phyloP scores from a whole-genome alignment of 2,797 vertebrate species.

The Gambelia wislizenii region DNA sequence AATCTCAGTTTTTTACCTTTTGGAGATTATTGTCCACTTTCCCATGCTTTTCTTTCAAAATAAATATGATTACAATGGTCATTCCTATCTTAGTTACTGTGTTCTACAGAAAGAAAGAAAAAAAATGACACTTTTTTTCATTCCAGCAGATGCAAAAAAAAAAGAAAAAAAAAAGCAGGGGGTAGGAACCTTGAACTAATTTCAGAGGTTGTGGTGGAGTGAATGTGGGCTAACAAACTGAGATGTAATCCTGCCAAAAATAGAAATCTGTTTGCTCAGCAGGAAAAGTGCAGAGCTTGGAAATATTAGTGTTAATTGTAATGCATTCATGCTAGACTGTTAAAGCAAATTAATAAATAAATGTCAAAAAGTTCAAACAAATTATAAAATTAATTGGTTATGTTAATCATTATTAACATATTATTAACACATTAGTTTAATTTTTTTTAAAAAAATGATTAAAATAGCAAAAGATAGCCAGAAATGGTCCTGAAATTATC shows the following conservation, averaged over 20 bases:
- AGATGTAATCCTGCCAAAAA: not conserved
- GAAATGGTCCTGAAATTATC: too few species aligned
- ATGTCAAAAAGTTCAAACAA: not conserved
- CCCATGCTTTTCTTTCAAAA: not conserved
- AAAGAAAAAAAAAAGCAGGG: not conserved
- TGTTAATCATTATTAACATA: not conserved
- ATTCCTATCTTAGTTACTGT: not conserved
- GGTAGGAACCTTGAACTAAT: not conserved
- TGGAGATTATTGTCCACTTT: not conserved
- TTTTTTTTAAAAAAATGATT: too few species aligned
- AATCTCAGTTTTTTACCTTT: not conserved
- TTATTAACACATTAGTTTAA: not conserved
- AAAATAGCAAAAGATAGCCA: too few species aligned
- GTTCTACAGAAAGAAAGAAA: not conserved
- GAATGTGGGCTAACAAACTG: not conserved
- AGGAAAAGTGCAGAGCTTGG: not conserved
- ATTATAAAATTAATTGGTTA: not conserved
- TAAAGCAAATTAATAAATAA: not conserved
- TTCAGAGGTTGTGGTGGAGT: not conserved
- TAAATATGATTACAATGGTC: not conserved
- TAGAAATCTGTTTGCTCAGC: not conserved
- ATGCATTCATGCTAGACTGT: not conserved
- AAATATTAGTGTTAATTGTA: not conserved
- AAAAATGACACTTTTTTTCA: not conserved
- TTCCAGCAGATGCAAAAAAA: too few species aligned